Base-by-base conservation (phyloP, 2,888 invertebrate species). In the Coenonympha arcania region DNA sequence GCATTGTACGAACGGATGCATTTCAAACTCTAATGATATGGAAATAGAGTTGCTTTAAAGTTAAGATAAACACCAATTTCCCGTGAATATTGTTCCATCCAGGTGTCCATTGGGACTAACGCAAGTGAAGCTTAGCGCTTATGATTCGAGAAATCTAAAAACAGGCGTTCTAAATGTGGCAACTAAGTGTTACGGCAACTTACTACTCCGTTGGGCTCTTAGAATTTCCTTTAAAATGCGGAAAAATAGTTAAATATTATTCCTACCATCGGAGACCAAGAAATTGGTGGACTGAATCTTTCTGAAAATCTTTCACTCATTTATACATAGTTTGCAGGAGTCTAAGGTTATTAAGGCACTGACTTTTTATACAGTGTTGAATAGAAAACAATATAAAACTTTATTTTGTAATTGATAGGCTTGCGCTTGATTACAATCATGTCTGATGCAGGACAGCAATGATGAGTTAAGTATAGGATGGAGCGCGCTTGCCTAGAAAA, bases 101-200 rank as follows among this genome's bases (percentile, higher is more conserved):
- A 55, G 57, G 50, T 55, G 49, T 46, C 53, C 50, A 47, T 49
- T 41, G 57, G 51, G 57, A 57, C 56, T 53, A 55, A 55, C 51
- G 53, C 37, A 30, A 19, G 53, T 36, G 30, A 39, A 53, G 51
- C 47, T 55, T 53, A 57, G 48, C 41, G 50, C 47, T 55, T 53
- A 57, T 48, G 56, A 55, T 22, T 45, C 36, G 46, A 33, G 51
- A 26, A 53, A 49, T 53, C 50, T 51, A 51, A 54, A 48, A 44
- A 40, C 40, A 45, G 39, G 45, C 33, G 30, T 31, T 43, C 13
- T 20, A 22, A 31, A 20, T 20, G 42, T 31, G 20, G 30, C 42
- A 43, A 22, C 42, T 43, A 43, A 43, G 31, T 31, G 31, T 43
- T 33, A 31, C 31, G 13, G 30, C 31, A 31, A 22, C 15, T 43